Evolutionary conservation across 2,888 invertebrate species (phyloP), one percentile per base, ranked within the genome.

Genomic region (Megamerina dolium): DNA sequence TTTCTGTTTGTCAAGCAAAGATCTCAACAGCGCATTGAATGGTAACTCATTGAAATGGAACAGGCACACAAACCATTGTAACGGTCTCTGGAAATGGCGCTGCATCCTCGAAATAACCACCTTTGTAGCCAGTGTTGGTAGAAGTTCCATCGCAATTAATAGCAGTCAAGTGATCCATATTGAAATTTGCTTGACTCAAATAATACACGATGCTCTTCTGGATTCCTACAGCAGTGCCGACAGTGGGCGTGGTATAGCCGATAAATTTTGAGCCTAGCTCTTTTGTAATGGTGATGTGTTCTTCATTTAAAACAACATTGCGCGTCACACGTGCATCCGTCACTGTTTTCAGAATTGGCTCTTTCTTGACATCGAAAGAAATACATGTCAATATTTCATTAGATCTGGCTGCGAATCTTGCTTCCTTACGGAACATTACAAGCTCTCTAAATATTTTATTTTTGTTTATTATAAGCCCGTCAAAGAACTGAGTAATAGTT

Each of bases 21-120:
- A 32, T 32, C 32, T 32, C 32, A 32, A 38, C 30, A 38, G 37
- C 6, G 37, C 29, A 29, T 38, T 29, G n/a, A n/a, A n/a, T n/a
- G n/a, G n/a, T n/a, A n/a, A n/a, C n/a, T n/a, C n/a, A n/a, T n/a
- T n/a, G n/a, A n/a, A 38, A 38, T 16, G 29, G n/a, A n/a, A n/a
- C n/a, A n/a, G n/a, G n/a, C n/a, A n/a, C n/a, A n/a, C n/a, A n/a
- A n/a, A n/a, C n/a, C 29, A 38, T 38, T 38, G 30, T 19, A 38
- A 29, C 16, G 29, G 30, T 38, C 29, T 18, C 16, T 38, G 32
- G 14, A 32, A 13, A 32, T 32, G 14, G 14, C 13, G 17, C 17
- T 32, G 16, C 32, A 32, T 32, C 17, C 17, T 32, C 4, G 32
- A 8, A 32, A 32, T n/a, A 4, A 32, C 32, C 16, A 17, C 32